phyloP scores from a whole-genome alignment of 2,797 vertebrate genomes.

The Chiloscyllium punctatum region DNA sequence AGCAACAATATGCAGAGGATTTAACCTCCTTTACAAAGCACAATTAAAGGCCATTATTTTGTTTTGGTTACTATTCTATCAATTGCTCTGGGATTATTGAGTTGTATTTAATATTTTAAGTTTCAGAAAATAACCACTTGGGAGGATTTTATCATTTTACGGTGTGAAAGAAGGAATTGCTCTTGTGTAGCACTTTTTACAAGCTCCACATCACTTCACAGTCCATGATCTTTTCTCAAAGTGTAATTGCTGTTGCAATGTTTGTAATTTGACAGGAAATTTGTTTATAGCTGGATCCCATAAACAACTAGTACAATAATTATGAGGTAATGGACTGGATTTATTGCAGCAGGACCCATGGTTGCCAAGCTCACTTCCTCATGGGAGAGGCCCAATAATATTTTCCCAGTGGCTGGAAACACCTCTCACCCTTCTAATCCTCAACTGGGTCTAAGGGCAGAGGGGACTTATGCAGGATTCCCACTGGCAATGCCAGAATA shows the following conservation, averaged over 20 bases:
- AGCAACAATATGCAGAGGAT: not conserved
- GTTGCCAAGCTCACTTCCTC: too few species aligned
- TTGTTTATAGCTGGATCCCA: not conserved
- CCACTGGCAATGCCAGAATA: too few species aligned
- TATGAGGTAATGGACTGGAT: not conserved
- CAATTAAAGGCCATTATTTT: not conserved
- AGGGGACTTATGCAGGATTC: too few species aligned
- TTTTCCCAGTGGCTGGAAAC: too few species aligned
- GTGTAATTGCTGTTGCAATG: not conserved
- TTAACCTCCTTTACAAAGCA: not conserved
- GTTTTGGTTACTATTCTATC: not conserved
- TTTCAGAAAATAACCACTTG: not conserved
- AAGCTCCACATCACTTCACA: not conserved
- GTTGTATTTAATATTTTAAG: not conserved
- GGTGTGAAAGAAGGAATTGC: not conserved
- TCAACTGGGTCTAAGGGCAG: too few species aligned
- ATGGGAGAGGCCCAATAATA: too few species aligned
- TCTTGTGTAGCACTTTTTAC: not conserved
- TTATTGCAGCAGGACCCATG: too few species aligned
- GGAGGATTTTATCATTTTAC: not conserved
- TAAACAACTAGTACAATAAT: not conserved
- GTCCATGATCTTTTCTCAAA: not conserved
- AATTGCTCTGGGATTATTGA: not conserved
- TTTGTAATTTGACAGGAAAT: not conserved
- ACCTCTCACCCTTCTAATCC: too few species aligned